Percentiles rank a stretch among this genome's conserved stretches.
These are phyloP conservation scores for Caenorhabditis elegans DNA, from an alignment of 1,140 invertebrate species.

Conservation along the genomic window DNA sequence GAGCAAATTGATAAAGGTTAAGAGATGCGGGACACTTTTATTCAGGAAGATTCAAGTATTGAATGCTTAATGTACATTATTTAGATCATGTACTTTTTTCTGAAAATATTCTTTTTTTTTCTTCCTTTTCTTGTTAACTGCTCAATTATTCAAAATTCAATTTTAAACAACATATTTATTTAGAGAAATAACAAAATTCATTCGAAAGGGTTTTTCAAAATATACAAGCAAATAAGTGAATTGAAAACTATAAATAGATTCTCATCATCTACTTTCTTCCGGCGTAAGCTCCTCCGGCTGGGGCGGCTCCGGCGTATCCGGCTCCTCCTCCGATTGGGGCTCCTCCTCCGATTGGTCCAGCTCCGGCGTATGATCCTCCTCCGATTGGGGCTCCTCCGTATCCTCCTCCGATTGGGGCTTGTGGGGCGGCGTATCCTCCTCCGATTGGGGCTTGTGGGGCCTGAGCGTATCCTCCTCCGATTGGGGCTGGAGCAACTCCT, in stretches of 20 bases:
- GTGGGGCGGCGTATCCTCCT: constrained; percentile 6
- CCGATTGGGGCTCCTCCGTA: not conserved
- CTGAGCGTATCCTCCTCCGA: not conserved
- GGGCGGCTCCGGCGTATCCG: not conserved
- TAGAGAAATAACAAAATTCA: constrained; percentile 16
- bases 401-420: not conserved
- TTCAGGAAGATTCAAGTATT: too few species aligned
- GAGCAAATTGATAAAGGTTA: too few species aligned
- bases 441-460: constrained; percentile 22
- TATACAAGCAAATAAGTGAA: not conserved
- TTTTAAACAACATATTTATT: not conserved
- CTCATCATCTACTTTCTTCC: constrained; percentile 17
- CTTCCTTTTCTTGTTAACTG: too few species aligned
- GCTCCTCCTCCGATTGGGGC: not conserved
- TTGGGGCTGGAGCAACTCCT: not conserved
- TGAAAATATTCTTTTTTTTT: too few species aligned
- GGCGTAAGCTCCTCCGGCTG: constrained; percentile 18
- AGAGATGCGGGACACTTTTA: too few species aligned
- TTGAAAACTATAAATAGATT: not conserved
- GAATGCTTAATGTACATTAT: too few species aligned
- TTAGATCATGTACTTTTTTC: too few species aligned
- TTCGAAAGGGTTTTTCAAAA: not conserved
- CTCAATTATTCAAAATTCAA: too few species aligned
- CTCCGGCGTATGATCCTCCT: constrained; percentile 27
- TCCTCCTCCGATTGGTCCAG: not conserved